phyloP scores from a whole-genome alignment of 2,888 invertebrate genomes.

The Campoletis raptor region DNA sequence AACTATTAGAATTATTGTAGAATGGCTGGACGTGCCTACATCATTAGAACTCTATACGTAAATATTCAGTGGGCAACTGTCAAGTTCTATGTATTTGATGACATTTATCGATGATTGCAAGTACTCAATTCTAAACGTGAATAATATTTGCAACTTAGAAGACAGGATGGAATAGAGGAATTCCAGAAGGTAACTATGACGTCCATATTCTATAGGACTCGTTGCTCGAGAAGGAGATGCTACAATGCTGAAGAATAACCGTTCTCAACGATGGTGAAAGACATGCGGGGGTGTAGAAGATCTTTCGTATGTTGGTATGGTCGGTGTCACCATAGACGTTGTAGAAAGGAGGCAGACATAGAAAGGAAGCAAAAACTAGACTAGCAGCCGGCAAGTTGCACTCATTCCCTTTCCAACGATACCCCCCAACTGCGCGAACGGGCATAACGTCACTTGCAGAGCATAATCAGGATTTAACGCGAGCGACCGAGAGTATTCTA shows the following conservation, averaged over 20 bases:
- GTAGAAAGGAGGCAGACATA: constrained; percentile 63
- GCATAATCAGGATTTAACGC: constrained; percentile 86
- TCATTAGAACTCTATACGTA: background rate
- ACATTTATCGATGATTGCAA: background rate
- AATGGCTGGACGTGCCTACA: background rate
- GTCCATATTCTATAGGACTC: background rate
- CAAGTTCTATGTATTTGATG: background rate
- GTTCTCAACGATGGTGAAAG: constrained; percentile 16
- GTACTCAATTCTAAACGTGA: background rate
- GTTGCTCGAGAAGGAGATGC: background rate
- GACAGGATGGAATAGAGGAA: background rate
- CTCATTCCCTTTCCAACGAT: constrained; percentile 31
- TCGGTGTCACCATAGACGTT: constrained; percentile 54
- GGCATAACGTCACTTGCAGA: constrained; percentile 85
- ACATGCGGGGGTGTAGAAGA: constrained; percentile 28
- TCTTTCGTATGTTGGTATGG: constrained; percentile 57
- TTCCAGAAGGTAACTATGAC: background rate
- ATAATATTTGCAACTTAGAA: background rate
- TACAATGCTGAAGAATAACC: constrained; percentile 19
- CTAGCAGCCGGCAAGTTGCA: constrained; percentile 81
- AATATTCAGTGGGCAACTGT: background rate
- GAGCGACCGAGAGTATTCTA: constrained; percentile 74
- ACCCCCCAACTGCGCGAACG: constrained; percentile 72
- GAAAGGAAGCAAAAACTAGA: constrained; percentile 84
- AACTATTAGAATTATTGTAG: background rate